Base-by-base conservation (phyloP, 2,888 invertebrate genomes). In the Acleris sparsana region DNA sequence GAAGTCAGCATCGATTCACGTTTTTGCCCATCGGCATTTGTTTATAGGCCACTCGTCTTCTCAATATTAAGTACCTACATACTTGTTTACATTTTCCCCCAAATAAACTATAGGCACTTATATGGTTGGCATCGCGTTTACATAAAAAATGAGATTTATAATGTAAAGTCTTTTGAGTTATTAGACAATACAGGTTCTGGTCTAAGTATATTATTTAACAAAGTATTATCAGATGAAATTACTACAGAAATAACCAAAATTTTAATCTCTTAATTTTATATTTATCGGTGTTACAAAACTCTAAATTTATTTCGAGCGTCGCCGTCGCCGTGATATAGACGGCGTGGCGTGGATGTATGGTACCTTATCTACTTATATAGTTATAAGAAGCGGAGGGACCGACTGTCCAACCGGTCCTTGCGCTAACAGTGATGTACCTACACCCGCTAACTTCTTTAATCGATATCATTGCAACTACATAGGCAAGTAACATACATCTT, bases 401-500 rank as follows among this genome's bases (percentile, higher is more conserved):
- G 78, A 77, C 81, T 79, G 74, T 77, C 79, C 80, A 85, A 88
- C 88, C 88, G 88, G 87, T 88, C 83, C 77, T 75, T 70, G 78
- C 77, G 55, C 60, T 33, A 76, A 77, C 80, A 81, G 81, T 84
- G 85, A 83, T 84, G 82, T 82, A 44, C n/a, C n/a, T n/a, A n/a
- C 33, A 20, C 53, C 49, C 49, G 55, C 43, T 22, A 51, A 78
- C 82, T 79, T 76, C 79, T 82, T 83, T 82, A 82, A 82, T 79
- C 79, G 80, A 83, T 79, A 57, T n/a, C 46, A 46, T 39, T 39
- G 39, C 39, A 13, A 39, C 13, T 3, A 39, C 39, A 29, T 9
- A 9, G 33, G 9, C 4, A 29, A 33, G 33, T 9, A 29, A 29
- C 29, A 29, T 29, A 29, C 29, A 29, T 1, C 9, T 7, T 33